Conservation (phyloP, 1,140 invertebrate genomes). For the Nautilus pompilius region DNA sequence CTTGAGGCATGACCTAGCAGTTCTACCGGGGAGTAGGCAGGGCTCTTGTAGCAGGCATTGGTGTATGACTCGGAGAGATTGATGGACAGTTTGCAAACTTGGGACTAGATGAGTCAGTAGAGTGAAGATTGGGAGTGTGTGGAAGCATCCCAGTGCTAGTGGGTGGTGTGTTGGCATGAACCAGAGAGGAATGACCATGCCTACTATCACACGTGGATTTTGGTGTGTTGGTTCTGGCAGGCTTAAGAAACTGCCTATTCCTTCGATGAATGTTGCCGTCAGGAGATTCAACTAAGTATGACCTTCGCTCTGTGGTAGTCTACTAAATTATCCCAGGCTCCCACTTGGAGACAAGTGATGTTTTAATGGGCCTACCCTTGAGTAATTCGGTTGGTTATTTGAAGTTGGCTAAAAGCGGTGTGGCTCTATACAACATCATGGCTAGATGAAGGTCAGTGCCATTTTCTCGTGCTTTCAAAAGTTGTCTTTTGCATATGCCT, state of each 20-base stretch:
- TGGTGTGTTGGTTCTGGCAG: not conserved
- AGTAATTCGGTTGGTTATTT: not conserved
- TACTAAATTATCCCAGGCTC: not conserved
- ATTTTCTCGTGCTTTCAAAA: slow-evolving; percentile 10
- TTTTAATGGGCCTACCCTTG: not conserved
- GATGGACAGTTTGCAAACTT: not conserved
- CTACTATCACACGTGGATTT: not conserved
- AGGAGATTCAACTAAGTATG: not conserved
- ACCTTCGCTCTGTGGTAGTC: not conserved
- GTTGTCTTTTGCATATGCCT: slow-evolving; percentile 7
- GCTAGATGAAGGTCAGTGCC: slow-evolving; percentile 13
- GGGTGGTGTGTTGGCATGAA: not conserved
- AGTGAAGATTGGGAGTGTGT: not conserved
- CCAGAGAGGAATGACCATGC: not conserved
- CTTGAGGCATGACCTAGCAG: too few relatives aligned
- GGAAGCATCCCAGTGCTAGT: not conserved
- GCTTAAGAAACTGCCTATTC: not conserved
- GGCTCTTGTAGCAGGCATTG: not conserved
- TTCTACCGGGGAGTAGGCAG: not conserved
- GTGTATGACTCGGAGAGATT: not conserved
- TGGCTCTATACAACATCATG: slow-evolving; percentile 15
- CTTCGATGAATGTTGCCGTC: not conserved
- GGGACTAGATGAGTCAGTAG: not conserved
- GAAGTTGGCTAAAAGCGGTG: not conserved
- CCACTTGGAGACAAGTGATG: not conserved